These are phyloP conservation scores for Xylophagus ater DNA, from an alignment of 2,888 invertebrate species.

Conservation along the genomic window DNA sequence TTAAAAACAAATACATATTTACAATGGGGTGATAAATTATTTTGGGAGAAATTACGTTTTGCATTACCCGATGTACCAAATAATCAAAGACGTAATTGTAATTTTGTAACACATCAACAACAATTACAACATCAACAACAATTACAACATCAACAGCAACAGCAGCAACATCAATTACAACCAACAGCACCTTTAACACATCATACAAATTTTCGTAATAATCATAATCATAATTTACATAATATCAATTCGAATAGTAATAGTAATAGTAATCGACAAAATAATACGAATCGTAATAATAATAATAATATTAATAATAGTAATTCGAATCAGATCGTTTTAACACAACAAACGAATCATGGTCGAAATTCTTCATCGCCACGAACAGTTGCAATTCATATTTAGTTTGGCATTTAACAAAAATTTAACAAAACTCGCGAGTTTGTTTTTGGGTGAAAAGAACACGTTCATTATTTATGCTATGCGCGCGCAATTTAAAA, in stretches of 20 bases:
- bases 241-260: conserved; percentile 17
- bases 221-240: conserved; percentile 9
- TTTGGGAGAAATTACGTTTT: conserved; percentile 92
- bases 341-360: conserved; percentile 13
- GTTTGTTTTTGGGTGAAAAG: too few species aligned
- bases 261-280: conserved; percentile 37
- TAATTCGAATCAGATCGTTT: conserved; percentile 40
- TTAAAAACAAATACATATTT: conserved; percentile 84
- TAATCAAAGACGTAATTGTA: conserved; percentile 40
- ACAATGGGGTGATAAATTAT: conserved; percentile 86
- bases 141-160: conserved; percentile 10
- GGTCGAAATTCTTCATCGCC: conserved; percentile 14
- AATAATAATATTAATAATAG: conserved; percentile 28
- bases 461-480: too few species aligned
- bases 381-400: conserved; percentile 26
- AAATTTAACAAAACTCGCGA: too few species aligned
- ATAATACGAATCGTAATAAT: conserved; percentile 12
- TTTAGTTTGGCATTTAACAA: conserved; percentile 17
- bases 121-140: conserved; percentile 5
- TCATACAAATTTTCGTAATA: conserved; percentile 61
- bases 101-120: conserved; percentile 24
- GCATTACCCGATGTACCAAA: conserved; percentile 68
- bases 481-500: too few species aligned
- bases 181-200: conserved; percentile 54
- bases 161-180: conserved; percentile 4